Percentiles rank a stretch among this genome's conserved stretches.
phyloP scores from a whole-genome alignment of 1,140 invertebrate genomes.

The Aphelinus atriplicis region DNA sequence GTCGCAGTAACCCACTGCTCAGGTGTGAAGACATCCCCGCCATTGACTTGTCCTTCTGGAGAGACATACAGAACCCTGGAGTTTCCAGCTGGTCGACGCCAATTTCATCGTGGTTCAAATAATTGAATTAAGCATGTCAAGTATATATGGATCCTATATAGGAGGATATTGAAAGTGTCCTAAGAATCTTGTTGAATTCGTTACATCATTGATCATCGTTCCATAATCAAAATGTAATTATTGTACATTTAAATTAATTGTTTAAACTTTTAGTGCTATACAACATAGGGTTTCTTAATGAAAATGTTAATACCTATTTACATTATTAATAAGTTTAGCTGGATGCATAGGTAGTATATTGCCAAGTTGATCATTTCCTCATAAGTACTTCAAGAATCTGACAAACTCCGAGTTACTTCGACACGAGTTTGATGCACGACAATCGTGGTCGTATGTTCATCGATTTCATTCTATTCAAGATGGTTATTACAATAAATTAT shows the following conservation, averaged over 20 bases:
- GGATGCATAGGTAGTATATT: neutral
- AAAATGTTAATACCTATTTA: slow-evolving; percentile 8
- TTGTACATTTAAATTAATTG: slow-evolving; percentile 36
- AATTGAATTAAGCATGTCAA: too few species aligned
- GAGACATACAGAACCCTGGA: slow-evolving; percentile 54
- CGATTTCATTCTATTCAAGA: too few species aligned
- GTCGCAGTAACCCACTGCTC: slow-evolving; percentile 74
- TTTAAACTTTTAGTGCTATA: slow-evolving; percentile 25
- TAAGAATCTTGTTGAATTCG: neutral
- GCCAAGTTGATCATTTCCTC: neutral
- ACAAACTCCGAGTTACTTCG: too few species aligned
- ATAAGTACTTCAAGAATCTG: too few species aligned
- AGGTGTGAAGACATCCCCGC: slow-evolving; percentile 73
- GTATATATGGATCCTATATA: too few species aligned
- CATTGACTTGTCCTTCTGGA: slow-evolving; percentile 75
- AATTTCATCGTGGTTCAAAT: too few species aligned
- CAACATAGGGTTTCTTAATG: slow-evolving; percentile 9
- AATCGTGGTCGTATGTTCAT: too few species aligned
- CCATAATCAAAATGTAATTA: slow-evolving; percentile 38
- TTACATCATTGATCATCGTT: neutral
- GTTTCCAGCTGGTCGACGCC: neutral
- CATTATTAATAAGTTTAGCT: neutral
- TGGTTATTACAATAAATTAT: too few species aligned
- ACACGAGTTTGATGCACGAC: too few species aligned
- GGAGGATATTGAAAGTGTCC: neutral